Evolutionary conservation across 2,113 vertebrate genomes (phyloP).

Genomic region (Epinephelus fuscoguttatus): DNA sequence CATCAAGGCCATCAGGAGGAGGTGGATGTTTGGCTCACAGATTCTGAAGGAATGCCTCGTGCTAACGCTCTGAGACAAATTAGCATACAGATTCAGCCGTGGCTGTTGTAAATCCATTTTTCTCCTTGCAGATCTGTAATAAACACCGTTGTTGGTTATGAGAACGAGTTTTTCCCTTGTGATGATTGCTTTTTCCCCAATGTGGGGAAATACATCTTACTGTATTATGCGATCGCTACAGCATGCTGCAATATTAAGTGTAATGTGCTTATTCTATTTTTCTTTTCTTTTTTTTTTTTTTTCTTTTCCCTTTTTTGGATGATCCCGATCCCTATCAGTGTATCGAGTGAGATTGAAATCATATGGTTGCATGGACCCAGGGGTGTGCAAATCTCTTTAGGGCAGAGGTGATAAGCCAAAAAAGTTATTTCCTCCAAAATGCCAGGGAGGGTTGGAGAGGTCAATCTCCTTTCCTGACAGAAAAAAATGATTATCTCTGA

Average conservation of each 20-base stretch:
- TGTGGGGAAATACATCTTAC: conserved; percentile 10
- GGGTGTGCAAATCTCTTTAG: conserved; percentile 49
- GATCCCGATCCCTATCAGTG: conserved; percentile 45
- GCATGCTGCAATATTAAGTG: conserved; percentile 51
- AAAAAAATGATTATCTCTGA: conserved; percentile 30
- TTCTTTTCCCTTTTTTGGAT: background rate
- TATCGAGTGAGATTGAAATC: conserved; percentile 62
- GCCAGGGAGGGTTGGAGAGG: conserved; percentile 42
- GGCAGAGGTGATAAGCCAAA: conserved; percentile 55
- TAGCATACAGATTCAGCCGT: conserved; percentile 50
- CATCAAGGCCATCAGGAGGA: conserved; percentile 34
- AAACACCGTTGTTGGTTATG: conserved; percentile 61
- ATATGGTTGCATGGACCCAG: conserved; percentile 34
- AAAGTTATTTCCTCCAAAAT: conserved; percentile 63
- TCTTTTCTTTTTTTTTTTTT: conserved; percentile 1
- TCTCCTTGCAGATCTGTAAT: conserved; percentile 46
- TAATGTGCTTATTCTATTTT: conserved; percentile 19
- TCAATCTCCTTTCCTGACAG: conserved; percentile 46
- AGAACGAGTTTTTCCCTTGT: conserved; percentile 33
- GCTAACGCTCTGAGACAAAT: conserved; percentile 45
- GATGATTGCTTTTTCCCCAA: conserved; percentile 44
- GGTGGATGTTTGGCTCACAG: conserved; percentile 44
- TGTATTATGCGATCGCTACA: conserved; percentile 42
- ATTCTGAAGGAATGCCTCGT: conserved; percentile 35
- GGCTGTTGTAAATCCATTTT: conserved; percentile 62